Evolutionary conservation across 1,140 invertebrate species (phyloP), one percentile per base, ranked within the genome.

Genomic region (Trypoxylus dichotomus): DNA sequence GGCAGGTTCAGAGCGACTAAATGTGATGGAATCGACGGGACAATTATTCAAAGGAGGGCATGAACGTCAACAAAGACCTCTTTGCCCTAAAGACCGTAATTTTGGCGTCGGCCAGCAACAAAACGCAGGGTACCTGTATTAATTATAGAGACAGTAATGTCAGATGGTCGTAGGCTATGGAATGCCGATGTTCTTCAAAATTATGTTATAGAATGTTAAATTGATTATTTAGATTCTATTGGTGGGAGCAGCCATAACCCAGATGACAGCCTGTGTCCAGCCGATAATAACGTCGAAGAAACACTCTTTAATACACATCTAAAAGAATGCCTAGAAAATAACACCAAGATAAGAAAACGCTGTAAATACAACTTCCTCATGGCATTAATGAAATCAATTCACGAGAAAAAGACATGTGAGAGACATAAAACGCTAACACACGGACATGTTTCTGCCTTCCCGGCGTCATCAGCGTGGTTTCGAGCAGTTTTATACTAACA

Each of bases 241-340:
- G 96, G 96, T 47, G 96, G 97, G 8, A 98, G 97, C 85, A 96
- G 95, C n/a, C 0, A 89, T 96, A 47, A 98, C 96, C 0, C 82
- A 97, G 29, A 98, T 98, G 96, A 94, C 98, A 73, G 96, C 96
- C 2, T 98, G 96, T 87, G 92, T 97, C 96, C 96, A 0, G 95
- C 96, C 5, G 93, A 96, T 85, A 93, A 93, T 75, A 97, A 97
- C 86, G 86, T 95, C 76, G 94, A 97, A 75, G 96, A 98, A 87
- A 96, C 95, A 0, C 83, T 97, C 0, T 97, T n/a, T n/a, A n/a
- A n/a, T n/a, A n/a, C n/a, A n/a, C n/a, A n/a, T n/a, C n/a, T n/a
- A n/a, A n/a, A n/a, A n/a, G n/a, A n/a, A n/a, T n/a, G n/a, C n/a
- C n/a, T n/a, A n/a, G n/a, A n/a, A n/a, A n/a, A n/a, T n/a, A n/a